Evolutionary conservation across 1,140 invertebrate species (phyloP).

Genomic region (Spodoptera litura): DNA sequence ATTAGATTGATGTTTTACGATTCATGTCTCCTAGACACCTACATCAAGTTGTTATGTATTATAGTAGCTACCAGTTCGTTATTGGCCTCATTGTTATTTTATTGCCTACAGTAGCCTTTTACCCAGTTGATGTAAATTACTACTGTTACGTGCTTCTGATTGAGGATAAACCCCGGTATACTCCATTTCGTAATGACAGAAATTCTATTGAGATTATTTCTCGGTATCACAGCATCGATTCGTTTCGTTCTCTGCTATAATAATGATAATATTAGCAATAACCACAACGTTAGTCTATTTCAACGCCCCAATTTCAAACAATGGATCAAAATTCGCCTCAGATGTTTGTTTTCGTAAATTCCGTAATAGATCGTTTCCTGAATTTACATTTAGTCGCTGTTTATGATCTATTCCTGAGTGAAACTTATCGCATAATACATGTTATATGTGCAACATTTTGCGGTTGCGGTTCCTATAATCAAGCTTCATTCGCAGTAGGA

Average conservation of each 20-base stretch:
- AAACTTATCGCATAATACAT: conserved; percentile 1
- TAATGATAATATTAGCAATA: conserved; percentile 17
- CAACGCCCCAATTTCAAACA: conserved; percentile 29
- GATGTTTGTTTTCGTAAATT: conserved; percentile 8
- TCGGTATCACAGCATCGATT: conserved; percentile 17
- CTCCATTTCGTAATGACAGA: conserved; percentile 30
- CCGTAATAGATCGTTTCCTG: conserved; percentile 6
- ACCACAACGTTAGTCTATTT: conserved; percentile 28
- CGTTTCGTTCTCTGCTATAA: not conserved
- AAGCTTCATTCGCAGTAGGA: not conserved
- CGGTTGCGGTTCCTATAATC: conserved; percentile 19
- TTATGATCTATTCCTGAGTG: not conserved
- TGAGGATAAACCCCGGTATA: conserved; percentile 27
- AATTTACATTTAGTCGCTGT: not conserved
- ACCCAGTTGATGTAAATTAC: conserved; percentile 16
- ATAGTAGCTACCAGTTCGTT: conserved; percentile 6
- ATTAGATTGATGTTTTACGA: conserved; percentile 31
- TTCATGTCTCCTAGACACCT: conserved; percentile 4
- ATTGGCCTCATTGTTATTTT: conserved; percentile 39
- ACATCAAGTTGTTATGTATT: conserved; percentile 22
- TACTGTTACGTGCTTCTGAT: conserved; percentile 27
- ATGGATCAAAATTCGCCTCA: not conserved
- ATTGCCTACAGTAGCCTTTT: conserved; percentile 33
- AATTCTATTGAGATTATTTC: conserved; percentile 11
- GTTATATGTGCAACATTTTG: conserved; percentile 7